A percentile compares a stretch with the other conserved stretches of the same genome.
These are phyloP conservation scores for Drosophila antonietae DNA, from an alignment of 2,888 invertebrate genomes.

Conservation along the genomic window DNA sequence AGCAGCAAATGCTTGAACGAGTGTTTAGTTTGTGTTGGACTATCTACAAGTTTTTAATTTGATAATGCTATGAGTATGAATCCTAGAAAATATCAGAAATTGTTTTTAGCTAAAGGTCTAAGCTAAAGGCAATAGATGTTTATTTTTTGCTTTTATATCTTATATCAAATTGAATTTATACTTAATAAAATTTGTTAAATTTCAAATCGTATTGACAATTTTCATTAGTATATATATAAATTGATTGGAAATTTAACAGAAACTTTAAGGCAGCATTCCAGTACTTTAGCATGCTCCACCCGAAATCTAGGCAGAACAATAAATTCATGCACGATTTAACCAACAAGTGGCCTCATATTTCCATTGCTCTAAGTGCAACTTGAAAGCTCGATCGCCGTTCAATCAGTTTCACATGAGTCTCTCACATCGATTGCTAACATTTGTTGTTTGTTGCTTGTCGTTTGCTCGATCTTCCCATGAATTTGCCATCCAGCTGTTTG, in stretches of 20 bases:
- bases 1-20: background rate
- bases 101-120: background rate
- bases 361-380: background rate
- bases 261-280: background rate
- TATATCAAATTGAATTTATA: background rate
- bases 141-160: too few species aligned
- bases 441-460: background rate
- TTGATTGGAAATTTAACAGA: background rate
- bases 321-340: too few species aligned
- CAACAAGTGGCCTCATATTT: background rate
- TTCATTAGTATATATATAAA: too few species aligned
- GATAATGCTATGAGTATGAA: background rate
- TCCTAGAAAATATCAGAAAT: background rate
- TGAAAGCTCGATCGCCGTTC: background rate
- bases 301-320: background rate
- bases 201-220: too few species aligned
- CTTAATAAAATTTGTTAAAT: background rate
- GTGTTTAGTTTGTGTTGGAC: background rate
- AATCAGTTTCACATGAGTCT: conserved; percentile 7
- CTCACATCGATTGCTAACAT: conserved; percentile 4
- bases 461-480: conserved; percentile 45
- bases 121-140: too few species aligned
- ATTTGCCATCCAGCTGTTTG: conserved; percentile 51
- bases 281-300: background rate
- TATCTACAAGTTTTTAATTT: background rate